phyloP scores from a whole-genome alignment of 2,888 invertebrate genomes.

The Aleiodes leptofemur region DNA sequence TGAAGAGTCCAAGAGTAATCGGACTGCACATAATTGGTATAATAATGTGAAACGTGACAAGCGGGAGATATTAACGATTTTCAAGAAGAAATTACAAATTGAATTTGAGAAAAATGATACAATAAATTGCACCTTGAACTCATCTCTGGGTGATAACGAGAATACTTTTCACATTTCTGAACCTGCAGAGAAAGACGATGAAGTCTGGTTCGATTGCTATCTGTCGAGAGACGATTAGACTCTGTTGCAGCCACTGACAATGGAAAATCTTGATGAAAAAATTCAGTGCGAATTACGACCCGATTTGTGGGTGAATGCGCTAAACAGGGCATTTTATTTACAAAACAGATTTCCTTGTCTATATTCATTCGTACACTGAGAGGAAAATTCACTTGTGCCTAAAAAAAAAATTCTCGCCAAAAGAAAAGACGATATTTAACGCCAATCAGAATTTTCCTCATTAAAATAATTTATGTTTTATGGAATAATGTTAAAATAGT shows the following conservation, averaged over 20 bases:
- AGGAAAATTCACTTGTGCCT: no score
- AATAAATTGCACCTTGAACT: not conserved
- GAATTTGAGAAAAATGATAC: not conserved
- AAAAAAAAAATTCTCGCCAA: no score
- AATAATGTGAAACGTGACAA: not conserved
- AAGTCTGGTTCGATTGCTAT: constrained; percentile 19
- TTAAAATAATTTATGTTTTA: no score
- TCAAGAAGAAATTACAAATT: not conserved
- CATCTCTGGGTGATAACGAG: no score
- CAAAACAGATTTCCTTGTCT: not conserved
- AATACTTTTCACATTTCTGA: not conserved
- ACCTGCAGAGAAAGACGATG: not conserved
- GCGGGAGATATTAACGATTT: not conserved
- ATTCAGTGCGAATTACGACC: not conserved
- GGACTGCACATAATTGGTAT: constrained; percentile 15
- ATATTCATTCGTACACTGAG: not conserved
- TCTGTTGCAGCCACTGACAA: not conserved
- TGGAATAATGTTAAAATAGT: no score
- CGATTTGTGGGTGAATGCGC: not conserved
- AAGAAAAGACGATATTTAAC: no score
- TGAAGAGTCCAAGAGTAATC: no score
- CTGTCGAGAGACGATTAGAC: not conserved
- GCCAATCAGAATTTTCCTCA: no score
- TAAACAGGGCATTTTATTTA: not conserved
- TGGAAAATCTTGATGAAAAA: not conserved